These are phyloP conservation scores for Dasyurus viverrinus DNA, from an alignment of 2,113 vertebrate species.

Conservation along the genomic window DNA sequence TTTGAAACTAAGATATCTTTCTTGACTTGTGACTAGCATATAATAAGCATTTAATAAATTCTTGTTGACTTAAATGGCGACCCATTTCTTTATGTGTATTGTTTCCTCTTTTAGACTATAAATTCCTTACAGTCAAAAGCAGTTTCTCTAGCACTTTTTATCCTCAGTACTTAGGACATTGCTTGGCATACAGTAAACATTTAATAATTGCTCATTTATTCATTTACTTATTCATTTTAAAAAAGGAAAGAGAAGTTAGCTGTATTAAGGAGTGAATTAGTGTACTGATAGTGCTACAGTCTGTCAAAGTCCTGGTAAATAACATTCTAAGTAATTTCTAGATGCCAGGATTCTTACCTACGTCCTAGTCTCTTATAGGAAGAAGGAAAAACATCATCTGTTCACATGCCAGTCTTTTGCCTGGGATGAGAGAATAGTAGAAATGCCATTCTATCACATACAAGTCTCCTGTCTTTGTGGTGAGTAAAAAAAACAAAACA, in stretches of 20 bases:
- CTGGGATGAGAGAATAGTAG: too few species aligned
- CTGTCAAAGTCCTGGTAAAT: constrained; percentile 34
- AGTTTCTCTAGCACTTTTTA: neutral
- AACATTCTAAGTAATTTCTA: neutral
- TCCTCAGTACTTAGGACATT: neutral
- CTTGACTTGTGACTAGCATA: neutral
- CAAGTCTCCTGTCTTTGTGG: neutral
- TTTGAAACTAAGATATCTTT: neutral
- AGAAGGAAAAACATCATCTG: too few species aligned
- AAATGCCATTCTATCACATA: neutral
- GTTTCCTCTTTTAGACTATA: neutral
- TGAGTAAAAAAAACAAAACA: neutral
- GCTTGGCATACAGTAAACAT: neutral
- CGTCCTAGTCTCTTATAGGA: too few species aligned
- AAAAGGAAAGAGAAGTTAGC: neutral
- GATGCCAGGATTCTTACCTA: neutral
- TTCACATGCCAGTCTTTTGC: too few species aligned
- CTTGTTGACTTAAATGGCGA: neutral
- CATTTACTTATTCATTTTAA: neutral
- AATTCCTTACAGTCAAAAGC: neutral
- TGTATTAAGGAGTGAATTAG: neutral
- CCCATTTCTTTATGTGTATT: neutral
- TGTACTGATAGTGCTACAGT: constrained; percentile 21
- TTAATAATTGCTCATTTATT: neutral
- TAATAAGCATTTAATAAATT: neutral